phyloP scores from a whole-genome alignment of 2,113 vertebrate genomes.

The Ciconia boyciana region DNA sequence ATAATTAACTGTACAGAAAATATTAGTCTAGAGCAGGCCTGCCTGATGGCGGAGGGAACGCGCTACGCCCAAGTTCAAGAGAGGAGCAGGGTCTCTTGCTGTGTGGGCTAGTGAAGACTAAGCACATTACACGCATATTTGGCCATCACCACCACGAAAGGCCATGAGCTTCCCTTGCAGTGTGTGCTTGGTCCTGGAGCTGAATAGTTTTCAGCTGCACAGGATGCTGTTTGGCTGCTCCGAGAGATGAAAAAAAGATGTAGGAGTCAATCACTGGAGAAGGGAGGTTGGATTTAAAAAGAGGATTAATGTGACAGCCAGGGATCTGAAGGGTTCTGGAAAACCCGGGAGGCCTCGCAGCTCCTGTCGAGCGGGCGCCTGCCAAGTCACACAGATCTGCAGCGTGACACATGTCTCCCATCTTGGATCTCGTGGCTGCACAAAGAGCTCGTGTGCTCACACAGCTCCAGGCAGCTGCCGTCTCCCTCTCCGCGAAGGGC shows the following conservation, averaged over 20 bases:
- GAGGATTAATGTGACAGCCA: not conserved
- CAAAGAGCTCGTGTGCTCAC: not conserved
- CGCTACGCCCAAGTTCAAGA: slow-evolving; percentile 24
- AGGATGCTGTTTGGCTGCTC: slow-evolving; percentile 46
- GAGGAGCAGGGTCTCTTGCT: slow-evolving; percentile 44
- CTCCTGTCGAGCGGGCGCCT: not conserved
- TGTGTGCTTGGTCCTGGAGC: slow-evolving; percentile 6
- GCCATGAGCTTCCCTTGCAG: slow-evolving; percentile 15
- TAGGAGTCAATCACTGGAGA: slow-evolving; percentile 28
- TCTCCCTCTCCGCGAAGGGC: not conserved
- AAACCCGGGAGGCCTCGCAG: not conserved
- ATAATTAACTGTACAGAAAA: slow-evolving; percentile 62
- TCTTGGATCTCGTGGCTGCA: not conserved
- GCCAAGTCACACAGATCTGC: not conserved
- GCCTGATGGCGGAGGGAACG: not conserved
- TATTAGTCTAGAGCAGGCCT: slow-evolving; percentile 41
- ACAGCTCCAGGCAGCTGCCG: not conserved
- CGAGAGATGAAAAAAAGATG: not conserved
- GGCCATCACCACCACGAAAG: slow-evolving; percentile 48
- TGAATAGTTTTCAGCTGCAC: slow-evolving; percentile 48
- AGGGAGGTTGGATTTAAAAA: not conserved
- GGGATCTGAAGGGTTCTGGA: not conserved
- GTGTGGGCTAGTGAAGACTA: slow-evolving; percentile 56
- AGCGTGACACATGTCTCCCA: not conserved
- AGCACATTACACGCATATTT: slow-evolving; percentile 62